phyloP scores from a whole-genome alignment of 64 coral and sea anemone species.

The Actinia tenebrosa region DNA sequence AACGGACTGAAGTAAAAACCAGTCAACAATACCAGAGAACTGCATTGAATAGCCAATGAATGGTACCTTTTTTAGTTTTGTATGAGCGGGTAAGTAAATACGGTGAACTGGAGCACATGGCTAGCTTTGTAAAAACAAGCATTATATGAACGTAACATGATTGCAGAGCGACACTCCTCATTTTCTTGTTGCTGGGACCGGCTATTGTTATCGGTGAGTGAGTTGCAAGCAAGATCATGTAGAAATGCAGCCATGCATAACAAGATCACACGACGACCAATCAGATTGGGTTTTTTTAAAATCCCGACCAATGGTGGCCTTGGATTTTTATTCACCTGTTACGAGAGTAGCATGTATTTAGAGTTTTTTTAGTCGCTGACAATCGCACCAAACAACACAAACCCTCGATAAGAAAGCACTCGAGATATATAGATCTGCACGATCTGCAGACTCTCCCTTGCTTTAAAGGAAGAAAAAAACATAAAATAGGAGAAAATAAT shows the following conservation, averaged over 20 bases:
- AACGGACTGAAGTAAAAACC: neutral
- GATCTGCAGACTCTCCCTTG: neutral
- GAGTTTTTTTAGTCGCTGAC: conserved; percentile 12
- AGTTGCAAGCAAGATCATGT: conserved; percentile 19
- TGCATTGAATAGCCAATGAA: neutral
- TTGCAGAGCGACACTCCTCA: neutral
- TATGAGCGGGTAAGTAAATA: neutral
- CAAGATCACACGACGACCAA: conserved; percentile 17
- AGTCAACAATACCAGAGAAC: neutral
- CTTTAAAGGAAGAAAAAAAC: neutral
- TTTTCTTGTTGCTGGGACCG: conserved; percentile 9
- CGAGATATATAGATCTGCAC: neutral
- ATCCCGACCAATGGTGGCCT: neutral
- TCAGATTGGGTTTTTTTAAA: neutral
- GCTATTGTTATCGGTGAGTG: conserved; percentile 24
- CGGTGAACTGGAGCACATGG: neutral
- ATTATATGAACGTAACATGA: neutral
- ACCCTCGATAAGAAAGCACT: neutral
- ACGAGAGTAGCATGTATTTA: conserved; percentile 1
- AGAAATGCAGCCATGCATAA: conserved; percentile 11
- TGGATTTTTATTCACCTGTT: conserved; percentile 16
- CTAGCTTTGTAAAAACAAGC: neutral
- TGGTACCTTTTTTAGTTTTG: conserved; percentile 1
- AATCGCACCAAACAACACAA: neutral
- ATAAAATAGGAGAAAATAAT: neutral